A percentile compares a stretch with the other conserved stretches of the same genome.
Conservation (phyloP, 2,113 vertebrate genomes). For the Accipiter cooperii region DNA sequence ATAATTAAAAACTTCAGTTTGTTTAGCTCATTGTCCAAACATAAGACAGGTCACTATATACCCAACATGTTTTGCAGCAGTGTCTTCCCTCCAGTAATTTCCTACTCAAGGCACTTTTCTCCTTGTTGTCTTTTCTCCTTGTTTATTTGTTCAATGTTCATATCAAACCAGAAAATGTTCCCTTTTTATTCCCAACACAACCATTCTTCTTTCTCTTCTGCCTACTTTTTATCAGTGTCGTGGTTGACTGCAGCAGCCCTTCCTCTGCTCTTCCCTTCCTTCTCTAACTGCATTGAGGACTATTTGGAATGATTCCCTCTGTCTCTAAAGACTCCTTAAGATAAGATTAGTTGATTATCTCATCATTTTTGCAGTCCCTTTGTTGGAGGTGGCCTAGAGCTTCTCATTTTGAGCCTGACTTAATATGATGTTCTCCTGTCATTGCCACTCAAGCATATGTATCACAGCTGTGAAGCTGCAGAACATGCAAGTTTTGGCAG, state of each 20-base stretch:
- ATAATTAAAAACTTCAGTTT: not conserved
- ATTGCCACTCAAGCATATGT: conserved; percentile 27
- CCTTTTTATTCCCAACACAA: not conserved
- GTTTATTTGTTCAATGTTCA: not conserved
- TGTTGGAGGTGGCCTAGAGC: not conserved
- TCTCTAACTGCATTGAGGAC: not conserved
- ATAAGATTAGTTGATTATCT: not conserved
- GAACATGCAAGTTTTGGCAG: not conserved
- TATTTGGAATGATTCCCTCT: not conserved
- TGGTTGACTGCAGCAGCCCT: not conserved
- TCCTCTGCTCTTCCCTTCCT: not conserved
- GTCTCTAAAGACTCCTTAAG: conserved; percentile 19
- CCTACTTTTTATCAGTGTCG: not conserved
- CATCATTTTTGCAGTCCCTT: not conserved
- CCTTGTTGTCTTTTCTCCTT: not conserved
- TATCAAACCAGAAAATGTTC: not conserved
- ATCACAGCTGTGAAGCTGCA: conserved; percentile 27
- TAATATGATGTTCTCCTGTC: conserved; percentile 13
- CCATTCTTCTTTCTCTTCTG: not conserved
- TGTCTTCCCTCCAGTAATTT: not conserved
- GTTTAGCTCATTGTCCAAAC: not conserved
- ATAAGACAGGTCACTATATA: not conserved
- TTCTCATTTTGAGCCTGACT: conserved; percentile 17
- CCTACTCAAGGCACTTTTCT: not conserved
- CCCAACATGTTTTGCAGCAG: not conserved